These are phyloP conservation scores for Eretmocerus hayati DNA, from an alignment of 2,888 invertebrate genomes.

Conservation along the genomic window DNA sequence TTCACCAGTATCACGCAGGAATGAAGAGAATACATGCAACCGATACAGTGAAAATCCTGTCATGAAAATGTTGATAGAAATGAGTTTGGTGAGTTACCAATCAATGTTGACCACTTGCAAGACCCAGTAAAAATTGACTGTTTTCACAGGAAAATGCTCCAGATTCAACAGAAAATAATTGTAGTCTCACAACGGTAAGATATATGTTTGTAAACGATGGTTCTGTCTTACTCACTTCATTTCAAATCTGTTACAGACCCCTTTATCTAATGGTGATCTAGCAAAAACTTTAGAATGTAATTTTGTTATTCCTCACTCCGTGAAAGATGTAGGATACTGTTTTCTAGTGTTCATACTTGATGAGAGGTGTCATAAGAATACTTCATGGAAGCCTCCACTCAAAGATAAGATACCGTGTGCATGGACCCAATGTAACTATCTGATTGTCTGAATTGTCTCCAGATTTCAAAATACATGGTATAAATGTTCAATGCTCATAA, in stretches of 20 bases:
- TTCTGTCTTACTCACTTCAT: neutral
- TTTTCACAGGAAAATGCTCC: constrained; percentile 9
- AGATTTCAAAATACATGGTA: no score
- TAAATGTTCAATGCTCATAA: no score
- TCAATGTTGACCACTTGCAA: neutral
- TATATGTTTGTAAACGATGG: neutral
- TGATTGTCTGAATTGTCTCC: neutral
- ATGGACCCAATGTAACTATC: constrained; percentile 20
- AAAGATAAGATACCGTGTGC: constrained; percentile 15
- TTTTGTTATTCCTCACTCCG: constrained; percentile 13
- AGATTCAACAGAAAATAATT: constrained; percentile 7
- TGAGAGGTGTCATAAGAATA: constrained; percentile 17
- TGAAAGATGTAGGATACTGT: constrained; percentile 16
- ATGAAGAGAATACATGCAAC: constrained; percentile 14
- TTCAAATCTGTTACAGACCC: constrained; percentile 11
- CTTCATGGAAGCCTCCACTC: constrained; percentile 19
- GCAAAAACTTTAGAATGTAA: constrained; percentile 19
- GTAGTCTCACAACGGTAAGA: constrained; percentile 13
- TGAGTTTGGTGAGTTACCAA: constrained; percentile 10
- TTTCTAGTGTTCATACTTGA: constrained; percentile 17
- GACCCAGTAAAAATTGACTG: neutral
- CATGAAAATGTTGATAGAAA: constrained; percentile 1
- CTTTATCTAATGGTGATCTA: constrained; percentile 7
- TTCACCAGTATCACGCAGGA: constrained; percentile 2
- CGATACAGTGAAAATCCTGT: constrained; percentile 6